Evolutionary conservation across 1,140 invertebrate species (phyloP).

Genomic region (Ridgeia piscesae): DNA sequence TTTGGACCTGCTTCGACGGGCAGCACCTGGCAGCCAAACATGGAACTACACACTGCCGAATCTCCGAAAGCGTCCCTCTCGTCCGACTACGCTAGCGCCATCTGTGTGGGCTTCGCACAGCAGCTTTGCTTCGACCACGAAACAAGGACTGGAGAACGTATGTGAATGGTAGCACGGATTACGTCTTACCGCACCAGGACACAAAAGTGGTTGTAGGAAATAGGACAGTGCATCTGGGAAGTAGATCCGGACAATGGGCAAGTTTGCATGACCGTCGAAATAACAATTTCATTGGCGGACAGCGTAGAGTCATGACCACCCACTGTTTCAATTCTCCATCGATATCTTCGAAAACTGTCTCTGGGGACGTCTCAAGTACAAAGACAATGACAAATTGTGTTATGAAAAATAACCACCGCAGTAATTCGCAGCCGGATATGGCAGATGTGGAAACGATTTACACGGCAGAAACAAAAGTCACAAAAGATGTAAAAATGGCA

Average conservation of each 20-base stretch:
- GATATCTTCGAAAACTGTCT: not conserved
- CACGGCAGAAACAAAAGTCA: not conserved
- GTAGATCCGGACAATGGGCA: not conserved
- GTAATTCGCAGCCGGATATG: not conserved
- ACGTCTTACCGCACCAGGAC: not conserved
- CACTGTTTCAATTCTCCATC: not conserved
- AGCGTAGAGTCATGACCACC: not conserved
- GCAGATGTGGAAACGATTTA: not conserved
- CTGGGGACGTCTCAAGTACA: not conserved
- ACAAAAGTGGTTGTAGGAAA: not conserved
- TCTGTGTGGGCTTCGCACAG: not conserved
- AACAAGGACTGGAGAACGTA: not conserved
- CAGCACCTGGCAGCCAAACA: slow-evolving; percentile 7
- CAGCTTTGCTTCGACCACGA: not conserved
- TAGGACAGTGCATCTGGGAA: not conserved
- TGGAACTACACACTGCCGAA: not conserved
- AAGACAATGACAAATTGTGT: not conserved
- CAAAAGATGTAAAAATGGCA: not conserved
- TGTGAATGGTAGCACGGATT: not conserved
- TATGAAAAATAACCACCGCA: not conserved
- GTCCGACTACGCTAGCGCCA: not conserved
- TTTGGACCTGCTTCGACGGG: not conserved
- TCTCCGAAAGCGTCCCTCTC: not conserved
- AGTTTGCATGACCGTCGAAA: not conserved
- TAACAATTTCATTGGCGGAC: not conserved